Conservation (phyloP, 2,797 vertebrate species). For the Sebastes minor region DNA sequence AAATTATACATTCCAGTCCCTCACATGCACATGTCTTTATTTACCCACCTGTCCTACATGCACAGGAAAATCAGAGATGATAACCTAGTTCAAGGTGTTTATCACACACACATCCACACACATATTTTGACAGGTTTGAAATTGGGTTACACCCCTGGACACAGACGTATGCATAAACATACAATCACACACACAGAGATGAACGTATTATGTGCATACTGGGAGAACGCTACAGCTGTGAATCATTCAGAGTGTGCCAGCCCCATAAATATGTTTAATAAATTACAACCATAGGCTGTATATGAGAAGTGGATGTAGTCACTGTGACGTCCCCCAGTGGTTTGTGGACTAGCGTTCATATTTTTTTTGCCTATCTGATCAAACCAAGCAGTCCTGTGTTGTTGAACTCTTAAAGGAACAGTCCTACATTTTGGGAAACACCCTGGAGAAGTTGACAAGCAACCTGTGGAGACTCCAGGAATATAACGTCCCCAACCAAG, state of each 20-base stretch:
- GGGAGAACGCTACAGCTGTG: neutral
- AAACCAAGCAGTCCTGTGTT: too few species aligned
- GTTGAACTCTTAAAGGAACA: too few species aligned
- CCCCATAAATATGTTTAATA: neutral
- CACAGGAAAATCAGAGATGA: neutral
- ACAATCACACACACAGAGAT: neutral
- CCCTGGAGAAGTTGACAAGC: too few species aligned
- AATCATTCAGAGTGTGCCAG: neutral
- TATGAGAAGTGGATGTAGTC: too few species aligned
- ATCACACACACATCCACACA: neutral
- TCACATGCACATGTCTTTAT: neutral
- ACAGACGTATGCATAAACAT: neutral
- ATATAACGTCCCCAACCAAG: too few species aligned
- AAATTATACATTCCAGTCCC: constrained; percentile 13
- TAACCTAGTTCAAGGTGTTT: constrained; percentile 6
- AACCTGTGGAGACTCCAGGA: too few species aligned
- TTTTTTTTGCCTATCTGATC: too few species aligned
- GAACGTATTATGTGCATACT: neutral
- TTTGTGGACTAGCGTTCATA: too few species aligned
- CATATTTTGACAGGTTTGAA: neutral
- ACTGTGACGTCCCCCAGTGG: too few species aligned
- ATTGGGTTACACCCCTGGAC: neutral
- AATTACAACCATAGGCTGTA: neutral
- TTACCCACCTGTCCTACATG: constrained; percentile 13
- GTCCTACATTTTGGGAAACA: too few species aligned